Base-by-base conservation (phyloP, 2,797 vertebrate genomes). In the Enteromius radiatus region DNA sequence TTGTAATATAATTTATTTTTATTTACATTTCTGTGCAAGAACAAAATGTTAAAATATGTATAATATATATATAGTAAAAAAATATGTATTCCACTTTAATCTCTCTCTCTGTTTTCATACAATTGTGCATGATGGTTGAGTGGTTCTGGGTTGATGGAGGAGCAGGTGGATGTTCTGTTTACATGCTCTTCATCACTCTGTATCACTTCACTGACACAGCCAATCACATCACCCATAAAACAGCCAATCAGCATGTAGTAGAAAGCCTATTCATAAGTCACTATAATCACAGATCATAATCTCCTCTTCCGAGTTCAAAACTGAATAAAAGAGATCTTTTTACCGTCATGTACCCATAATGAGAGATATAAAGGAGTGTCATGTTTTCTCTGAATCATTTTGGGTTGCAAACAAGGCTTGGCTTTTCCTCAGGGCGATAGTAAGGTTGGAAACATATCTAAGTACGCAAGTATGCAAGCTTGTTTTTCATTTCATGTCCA, bases 161-260 rank as follows among this genome's bases (percentile, higher is more conserved):
- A 93, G 92, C 96, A 97, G 96, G 96, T 96, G 95, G 96, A 93
- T 88, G 92, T 87, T 89, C 1, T 52, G 88, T 90, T 90, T 89
- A 91, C 90, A 88, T 90, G 90, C 90, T 91, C 91, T 88, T 87
- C 69, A 85, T 85, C 86, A 79, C 69, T 77, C 23, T 45, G 33
- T 52, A 47, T 17, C 61, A 54, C 43, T n/a, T 28, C n/a, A 45
- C 69, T 78, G 73, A 61, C 82, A 84, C 23, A 76, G 43, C 79
- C 85, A 69, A 73, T 82, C 61, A 80, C 64, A 73, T 49, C 43
- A 26, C 56, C 36, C 76, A 45, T 23, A 81, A 56, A 79, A n/a
- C 17, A 47, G 11, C 12, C 56, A 81, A 78, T 81, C 80, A 73
- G 80, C 65, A 71, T 12, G 67, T 38, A 68, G 28, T 31, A 52